Evolutionary conservation across 2,797 vertebrate genomes (phyloP), one percentile per base, ranked within the genome.

Genomic region (Linurgus olivaceus): DNA sequence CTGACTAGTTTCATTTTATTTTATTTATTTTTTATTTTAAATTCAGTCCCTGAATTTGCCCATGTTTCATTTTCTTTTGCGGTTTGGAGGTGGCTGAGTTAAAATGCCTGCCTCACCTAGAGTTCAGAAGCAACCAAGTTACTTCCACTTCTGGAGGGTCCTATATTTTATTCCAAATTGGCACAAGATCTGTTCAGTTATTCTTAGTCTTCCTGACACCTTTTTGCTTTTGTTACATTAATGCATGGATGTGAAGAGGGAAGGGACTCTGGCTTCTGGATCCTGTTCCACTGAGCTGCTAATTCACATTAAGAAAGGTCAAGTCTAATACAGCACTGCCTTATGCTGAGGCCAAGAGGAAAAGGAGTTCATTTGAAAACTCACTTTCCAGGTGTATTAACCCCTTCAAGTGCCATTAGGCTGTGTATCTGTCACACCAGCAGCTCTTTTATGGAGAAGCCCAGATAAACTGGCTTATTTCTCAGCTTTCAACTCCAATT

Each of bases 161-260:
- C 63, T 82, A 13, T 87, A 94, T 94, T 94, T 95, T 96, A 94
- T 94, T 95, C 84, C 92, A 96, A 96, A 72, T 52, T 96, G 96
- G 95, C 96, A 92, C 57, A 91, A 91, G 93, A 96, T 95, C 96
- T 95, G 70, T 97, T 94, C 95, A 58, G 95, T 94, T 97, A 97
- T 95, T 97, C 92, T 97, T 97, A 96, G 90, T 84, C 65, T 96
- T 94, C 85, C 95, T 96, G 92, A 97, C 93, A 95, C 88, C 92
- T 95, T 94, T 97, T 94, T 96, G 86, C 95, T 97, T 97, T 96
- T 97, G 95, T 97, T 96, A 92, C 93, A 94, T 96, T 96, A 97
- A 95, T 94, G 82, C 90, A 92, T 95, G 88, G 86, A 93, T 95
- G 70, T 84, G 79, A 95, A 95, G 91, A 95, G 67, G 90, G 93